These are phyloP conservation scores for Nyleta sp. DNA, from an alignment of 2,888 invertebrate species.

Conservation along the genomic window DNA sequence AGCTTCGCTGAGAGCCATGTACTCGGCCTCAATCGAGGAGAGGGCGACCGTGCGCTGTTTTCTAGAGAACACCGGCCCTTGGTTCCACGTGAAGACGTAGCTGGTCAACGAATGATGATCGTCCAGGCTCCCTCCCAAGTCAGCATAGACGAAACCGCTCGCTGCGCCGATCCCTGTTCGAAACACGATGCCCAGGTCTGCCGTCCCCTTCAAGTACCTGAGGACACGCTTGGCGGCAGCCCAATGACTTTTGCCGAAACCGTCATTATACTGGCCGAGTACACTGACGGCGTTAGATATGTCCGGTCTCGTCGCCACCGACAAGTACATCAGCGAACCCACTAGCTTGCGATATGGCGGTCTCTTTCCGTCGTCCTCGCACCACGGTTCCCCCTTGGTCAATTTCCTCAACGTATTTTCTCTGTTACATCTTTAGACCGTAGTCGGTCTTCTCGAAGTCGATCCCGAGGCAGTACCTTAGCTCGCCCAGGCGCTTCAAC, in stretches of 20 bases:
- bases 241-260: conserved; percentile 3
- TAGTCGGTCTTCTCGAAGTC: conserved; percentile 57
- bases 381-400: neutral
- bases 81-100: neutral
- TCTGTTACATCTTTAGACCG: neutral
- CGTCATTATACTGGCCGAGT: conserved; percentile 48
- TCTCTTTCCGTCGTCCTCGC: neutral
- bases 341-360: conserved; percentile 12
- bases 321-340: conserved; percentile 18
- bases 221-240: conserved; percentile 13
- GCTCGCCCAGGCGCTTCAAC: conserved; percentile 66
- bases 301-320: conserved; percentile 61
- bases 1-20: conserved; percentile 20
- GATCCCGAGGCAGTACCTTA: conserved; percentile 67
- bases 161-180: neutral
- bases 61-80: neutral
- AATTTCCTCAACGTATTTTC: conserved; percentile 5
- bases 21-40: conserved; percentile 6
- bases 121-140: conserved; percentile 18
- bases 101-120: conserved; percentile 1
- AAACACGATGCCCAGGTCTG: conserved; percentile 2
- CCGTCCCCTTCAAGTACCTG: conserved; percentile 1
- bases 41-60: conserved; percentile 15
- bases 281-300: conserved; percentile 51
- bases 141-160: conserved; percentile 26